These are phyloP conservation scores for Holacanthella duospinosa DNA, from an alignment of 2,888 invertebrate species.

Conservation along the genomic window DNA sequence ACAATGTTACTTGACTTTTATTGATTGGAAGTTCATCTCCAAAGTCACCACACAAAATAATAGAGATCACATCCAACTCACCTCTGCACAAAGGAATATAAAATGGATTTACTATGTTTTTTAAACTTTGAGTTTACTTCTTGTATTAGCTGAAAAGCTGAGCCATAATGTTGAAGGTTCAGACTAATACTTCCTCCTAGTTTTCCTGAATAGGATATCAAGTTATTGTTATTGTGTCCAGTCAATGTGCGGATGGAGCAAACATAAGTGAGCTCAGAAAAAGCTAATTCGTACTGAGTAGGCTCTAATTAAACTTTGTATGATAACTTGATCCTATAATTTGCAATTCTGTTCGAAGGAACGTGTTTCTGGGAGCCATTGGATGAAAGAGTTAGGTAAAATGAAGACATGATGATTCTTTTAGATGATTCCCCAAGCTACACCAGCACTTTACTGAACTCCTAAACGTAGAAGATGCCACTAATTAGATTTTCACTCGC, in stretches of 20 bases:
- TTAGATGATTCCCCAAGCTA: too few species aligned
- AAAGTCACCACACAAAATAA: neutral
- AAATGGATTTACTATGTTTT: neutral
- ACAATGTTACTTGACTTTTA: neutral
- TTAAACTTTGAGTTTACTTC: neutral
- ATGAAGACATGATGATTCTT: too few species aligned
- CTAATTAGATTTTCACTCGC: too few species aligned
- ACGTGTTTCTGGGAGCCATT: neutral
- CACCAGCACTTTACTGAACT: too few species aligned
- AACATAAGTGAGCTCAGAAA: neutral
- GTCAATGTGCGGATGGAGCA: neutral
- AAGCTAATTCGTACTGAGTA: neutral
- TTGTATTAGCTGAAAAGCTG: neutral
- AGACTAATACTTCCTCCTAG: too few species aligned
- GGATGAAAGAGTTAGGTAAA: neutral
- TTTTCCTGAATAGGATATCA: too few species aligned
- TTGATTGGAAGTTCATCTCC: neutral
- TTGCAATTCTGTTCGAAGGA: neutral
- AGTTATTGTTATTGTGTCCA: neutral
- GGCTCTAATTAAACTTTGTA: neutral
- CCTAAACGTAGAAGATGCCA: neutral
- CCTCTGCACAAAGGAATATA: neutral
- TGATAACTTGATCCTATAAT: neutral
- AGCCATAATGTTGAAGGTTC: too few species aligned
- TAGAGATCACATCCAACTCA: neutral